Conservation (phyloP, 2,888 invertebrate genomes). For the Xestobium rufovillosum region DNA sequence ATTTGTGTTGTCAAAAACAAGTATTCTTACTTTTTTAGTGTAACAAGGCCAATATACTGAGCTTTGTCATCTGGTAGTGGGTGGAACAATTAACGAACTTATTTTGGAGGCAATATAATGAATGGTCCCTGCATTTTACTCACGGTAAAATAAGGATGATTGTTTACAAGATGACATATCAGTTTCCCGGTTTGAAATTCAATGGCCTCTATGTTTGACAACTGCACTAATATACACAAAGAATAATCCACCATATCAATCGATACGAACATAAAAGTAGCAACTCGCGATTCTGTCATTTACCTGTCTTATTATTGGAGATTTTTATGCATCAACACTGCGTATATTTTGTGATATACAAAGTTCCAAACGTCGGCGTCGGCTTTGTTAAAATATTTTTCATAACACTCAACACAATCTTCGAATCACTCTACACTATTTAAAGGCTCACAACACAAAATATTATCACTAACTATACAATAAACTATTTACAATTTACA, state of each 20-base stretch:
- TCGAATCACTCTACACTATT: constrained; percentile 46
- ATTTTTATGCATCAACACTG: constrained; percentile 37
- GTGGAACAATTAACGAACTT: no score
- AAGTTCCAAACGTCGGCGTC: constrained; percentile 53
- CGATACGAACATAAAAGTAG: constrained; percentile 11
- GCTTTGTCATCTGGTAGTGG: no score
- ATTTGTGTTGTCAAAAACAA: no score
- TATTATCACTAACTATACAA: constrained; percentile 68
- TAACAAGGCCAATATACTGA: no score
- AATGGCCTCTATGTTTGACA: constrained; percentile 49
- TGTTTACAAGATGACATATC: constrained; percentile 43
- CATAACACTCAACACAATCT: constrained; percentile 55
- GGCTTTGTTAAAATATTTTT: constrained; percentile 49
- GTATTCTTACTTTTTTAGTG: no score
- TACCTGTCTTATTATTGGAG: constrained; percentile 37
- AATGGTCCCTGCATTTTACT: no score
- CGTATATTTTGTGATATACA: constrained; percentile 43
- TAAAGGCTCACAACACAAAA: constrained; percentile 46
- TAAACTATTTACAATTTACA: constrained; percentile 67
- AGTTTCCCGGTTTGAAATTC: constrained; percentile 44
- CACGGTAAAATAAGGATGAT: constrained; percentile 30
- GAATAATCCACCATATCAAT: constrained; percentile 31
- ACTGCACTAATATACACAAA: constrained; percentile 46
- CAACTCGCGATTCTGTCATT: constrained; percentile 17
- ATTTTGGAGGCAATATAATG: no score